A percentile compares a stretch with the other conserved stretches of the same genome.
Evolutionary conservation across 2,113 vertebrate species (phyloP).

Genomic region (Nothoprocta perdicaria): DNA sequence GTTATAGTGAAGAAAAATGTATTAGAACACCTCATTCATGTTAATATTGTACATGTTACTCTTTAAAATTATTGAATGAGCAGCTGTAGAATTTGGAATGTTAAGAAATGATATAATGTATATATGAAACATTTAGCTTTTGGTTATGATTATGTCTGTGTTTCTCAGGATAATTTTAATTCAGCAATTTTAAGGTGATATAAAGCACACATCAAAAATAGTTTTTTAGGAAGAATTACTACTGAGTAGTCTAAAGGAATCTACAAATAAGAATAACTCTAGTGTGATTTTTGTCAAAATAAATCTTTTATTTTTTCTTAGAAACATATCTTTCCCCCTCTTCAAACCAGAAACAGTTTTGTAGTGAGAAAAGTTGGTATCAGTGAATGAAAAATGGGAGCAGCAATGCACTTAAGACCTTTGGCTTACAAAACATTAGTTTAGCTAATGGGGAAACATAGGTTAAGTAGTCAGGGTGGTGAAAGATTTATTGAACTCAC

Average conservation of each 20-base stretch:
- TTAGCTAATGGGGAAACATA: background rate
- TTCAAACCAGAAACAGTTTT: background rate
- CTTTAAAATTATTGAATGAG: background rate
- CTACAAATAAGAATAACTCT: background rate
- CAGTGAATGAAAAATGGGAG: background rate
- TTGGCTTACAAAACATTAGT: background rate
- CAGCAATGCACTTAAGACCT: background rate
- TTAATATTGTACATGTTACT: background rate
- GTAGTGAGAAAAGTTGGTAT: background rate
- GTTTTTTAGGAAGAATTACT: background rate
- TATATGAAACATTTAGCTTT: background rate
- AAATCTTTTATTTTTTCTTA: conserved; percentile 5
- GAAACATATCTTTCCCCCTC: background rate
- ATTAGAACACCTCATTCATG: background rate
- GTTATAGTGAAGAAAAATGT: background rate
- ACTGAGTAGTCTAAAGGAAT: background rate
- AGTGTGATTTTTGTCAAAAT: background rate
- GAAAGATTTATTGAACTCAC: background rate
- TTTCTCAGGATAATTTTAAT: background rate
- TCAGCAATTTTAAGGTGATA: background rate
- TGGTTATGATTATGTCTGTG: background rate
- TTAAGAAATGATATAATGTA: background rate
- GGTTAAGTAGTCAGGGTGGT: background rate
- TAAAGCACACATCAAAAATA: background rate
- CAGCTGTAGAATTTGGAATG: background rate